Percentiles rank a stretch among this genome's conserved stretches.
phyloP scores from a whole-genome alignment of 2,888 invertebrate genomes.

The Tenthredo mesomela region DNA sequence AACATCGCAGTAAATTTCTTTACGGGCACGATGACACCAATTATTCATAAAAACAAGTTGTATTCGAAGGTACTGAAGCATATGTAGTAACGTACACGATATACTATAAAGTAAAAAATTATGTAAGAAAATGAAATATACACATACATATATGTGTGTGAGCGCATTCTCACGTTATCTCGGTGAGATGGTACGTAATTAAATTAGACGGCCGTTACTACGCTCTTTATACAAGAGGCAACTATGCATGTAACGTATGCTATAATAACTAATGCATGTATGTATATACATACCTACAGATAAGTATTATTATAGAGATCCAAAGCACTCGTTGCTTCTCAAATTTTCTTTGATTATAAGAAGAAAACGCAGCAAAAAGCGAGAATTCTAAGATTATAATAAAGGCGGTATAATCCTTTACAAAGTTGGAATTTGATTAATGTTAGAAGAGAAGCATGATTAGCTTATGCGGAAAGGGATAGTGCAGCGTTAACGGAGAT shows the following conservation, averaged over 20 bases:
- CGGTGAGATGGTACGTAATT: conserved; percentile 60
- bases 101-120: background rate
- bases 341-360: background rate
- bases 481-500: no score
- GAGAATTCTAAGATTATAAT: no score
- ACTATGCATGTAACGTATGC: background rate
- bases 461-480: no score
- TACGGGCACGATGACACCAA: background rate
- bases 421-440: no score
- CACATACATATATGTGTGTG: background rate
- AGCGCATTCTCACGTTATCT: conserved; percentile 44
- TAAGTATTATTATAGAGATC: background rate
- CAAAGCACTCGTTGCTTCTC: background rate
- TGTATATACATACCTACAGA: background rate
- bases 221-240: conserved; percentile 19
- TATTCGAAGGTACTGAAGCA: background rate
- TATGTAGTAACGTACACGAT: background rate
- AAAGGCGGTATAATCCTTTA: no score
- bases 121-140: background rate
- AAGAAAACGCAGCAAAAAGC: background rate
- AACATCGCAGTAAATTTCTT: background rate
- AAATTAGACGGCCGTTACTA: conserved; percentile 64
- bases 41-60: background rate
- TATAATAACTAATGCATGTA: no score
- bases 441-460: no score